phyloP scores from a whole-genome alignment of 2,113 vertebrate genomes.

The Lepus europaeus region DNA sequence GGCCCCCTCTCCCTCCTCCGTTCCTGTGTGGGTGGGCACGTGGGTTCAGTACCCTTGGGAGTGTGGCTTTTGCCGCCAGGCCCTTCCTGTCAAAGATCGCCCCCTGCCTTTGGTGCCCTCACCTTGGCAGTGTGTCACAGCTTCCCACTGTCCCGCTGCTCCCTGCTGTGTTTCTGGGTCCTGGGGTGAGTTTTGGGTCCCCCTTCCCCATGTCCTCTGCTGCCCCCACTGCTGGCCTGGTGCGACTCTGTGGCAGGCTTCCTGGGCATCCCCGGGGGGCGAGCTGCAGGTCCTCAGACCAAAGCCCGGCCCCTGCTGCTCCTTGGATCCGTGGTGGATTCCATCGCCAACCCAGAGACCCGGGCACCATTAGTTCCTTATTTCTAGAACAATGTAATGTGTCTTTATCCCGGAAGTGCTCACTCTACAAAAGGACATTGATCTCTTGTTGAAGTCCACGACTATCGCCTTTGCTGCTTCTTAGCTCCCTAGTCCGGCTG shows the following conservation, averaged over 20 bases:
- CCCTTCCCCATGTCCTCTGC: too few relatives aligned
- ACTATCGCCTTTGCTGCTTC: neutral
- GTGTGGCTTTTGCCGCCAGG: neutral
- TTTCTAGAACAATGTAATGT: neutral
- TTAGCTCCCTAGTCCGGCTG: neutral
- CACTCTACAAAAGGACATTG: conserved; percentile 43
- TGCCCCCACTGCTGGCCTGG: too few relatives aligned
- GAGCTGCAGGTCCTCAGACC: neutral
- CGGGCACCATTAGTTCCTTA: too few relatives aligned
- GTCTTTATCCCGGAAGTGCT: conserved; percentile 62
- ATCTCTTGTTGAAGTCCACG: conserved; percentile 32
- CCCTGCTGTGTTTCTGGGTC: too few relatives aligned
- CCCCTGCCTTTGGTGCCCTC: neutral
- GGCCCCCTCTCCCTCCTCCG: too few relatives aligned
- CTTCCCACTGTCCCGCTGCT: neutral
- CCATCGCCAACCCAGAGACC: neutral
- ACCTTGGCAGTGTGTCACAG: too few relatives aligned
- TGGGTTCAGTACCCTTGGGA: too few relatives aligned
- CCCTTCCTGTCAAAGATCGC: neutral
- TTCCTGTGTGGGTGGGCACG: too few relatives aligned
- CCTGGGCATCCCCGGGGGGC: neutral
- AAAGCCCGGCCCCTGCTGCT: neutral
- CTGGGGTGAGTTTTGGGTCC: too few relatives aligned
- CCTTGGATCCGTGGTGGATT: neutral
- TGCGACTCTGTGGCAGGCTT: neutral